These are phyloP conservation scores for Pangasius sanitwongsei DNA, from an alignment of 2,797 vertebrate species.

Conservation along the genomic window DNA sequence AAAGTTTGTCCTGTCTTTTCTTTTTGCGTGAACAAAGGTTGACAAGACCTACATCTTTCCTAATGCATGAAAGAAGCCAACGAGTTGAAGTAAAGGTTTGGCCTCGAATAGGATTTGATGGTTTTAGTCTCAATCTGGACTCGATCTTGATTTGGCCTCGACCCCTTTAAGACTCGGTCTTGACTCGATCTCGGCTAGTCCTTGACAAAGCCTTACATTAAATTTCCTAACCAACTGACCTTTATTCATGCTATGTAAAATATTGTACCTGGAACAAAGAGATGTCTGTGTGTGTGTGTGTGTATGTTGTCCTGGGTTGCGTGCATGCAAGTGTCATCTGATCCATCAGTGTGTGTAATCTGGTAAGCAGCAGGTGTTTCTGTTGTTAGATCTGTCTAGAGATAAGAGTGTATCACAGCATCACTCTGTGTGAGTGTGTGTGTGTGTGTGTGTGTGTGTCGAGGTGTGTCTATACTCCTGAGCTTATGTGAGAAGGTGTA, in stretches of 20 bases:
- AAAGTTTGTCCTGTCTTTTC: neutral
- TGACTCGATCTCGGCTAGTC: neutral
- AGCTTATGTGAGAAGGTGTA: neutral
- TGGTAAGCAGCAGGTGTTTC: conserved; percentile 18
- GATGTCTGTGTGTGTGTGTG: neutral
- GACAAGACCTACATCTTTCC: neutral
- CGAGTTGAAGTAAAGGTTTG: neutral
- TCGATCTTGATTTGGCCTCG: neutral
- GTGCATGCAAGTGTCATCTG: conserved; percentile 4
- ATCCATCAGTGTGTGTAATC: conserved; percentile 11
- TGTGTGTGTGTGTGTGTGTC: neutral
- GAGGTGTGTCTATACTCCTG: neutral
- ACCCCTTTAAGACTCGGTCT: neutral
- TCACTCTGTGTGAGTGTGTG: neutral
- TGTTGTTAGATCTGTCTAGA: conserved; percentile 4
- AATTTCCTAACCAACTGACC: neutral
- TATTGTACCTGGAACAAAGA: neutral
- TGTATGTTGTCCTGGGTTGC: neutral
- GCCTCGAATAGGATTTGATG: neutral
- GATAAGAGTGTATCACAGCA: neutral
- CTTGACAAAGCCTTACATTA: neutral
- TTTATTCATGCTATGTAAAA: conserved; percentile 4
- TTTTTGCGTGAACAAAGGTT: neutral
- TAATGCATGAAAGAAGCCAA: neutral
- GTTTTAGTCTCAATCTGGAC: neutral